Evolutionary conservation across 2,797 vertebrate species (phyloP), one percentile per base, ranked within the genome.

Genomic region (Danio albolineatus): DNA sequence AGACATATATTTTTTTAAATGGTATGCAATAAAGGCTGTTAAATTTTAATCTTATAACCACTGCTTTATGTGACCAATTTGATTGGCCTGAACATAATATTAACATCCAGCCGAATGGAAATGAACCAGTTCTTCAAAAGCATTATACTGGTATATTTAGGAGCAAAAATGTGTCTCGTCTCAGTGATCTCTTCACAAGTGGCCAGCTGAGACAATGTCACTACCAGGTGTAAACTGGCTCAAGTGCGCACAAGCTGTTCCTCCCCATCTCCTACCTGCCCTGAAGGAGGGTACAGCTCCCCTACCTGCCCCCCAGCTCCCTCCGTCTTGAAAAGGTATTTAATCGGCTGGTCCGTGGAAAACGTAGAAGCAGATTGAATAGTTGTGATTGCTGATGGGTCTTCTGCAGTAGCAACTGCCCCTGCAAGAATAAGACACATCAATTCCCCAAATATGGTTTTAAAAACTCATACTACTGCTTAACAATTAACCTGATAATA

Each of bases 311-410:
- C 92, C 10, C 95, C 95, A 10, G 96, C 94, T 85, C 95, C 96
- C 89, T 98, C 97, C 7, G 96, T 96, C 89, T 97, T 96, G 86
- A 97, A 97, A 41, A 98, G 94, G 90, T 98, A 97, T 85, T 97
- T 98, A 90, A 98, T 95, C 80, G 95, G 95, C 85, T 97, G 97
- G 79, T 98, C 97, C 0, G 95, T 91, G 0, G 94, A 90, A 87
- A 97, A 97, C 1, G 96, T 98, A 83, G 96, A 93, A 0, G 96
- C 95, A 4, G 97, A 97, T 88, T 98, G 97, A 84, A 98, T 97
- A 88, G 96, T 96, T 81, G 96, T 93, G 10, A 98, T 98, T 53
- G 96, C 97, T 76, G 96, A 95, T 28, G 96, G 95, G 83, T 97
- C 96, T 83, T 98, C 96, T 1, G 96, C 96, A 2, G 96, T 98